phyloP scores from a whole-genome alignment of 1,140 invertebrate species.

The Solen grandis region DNA sequence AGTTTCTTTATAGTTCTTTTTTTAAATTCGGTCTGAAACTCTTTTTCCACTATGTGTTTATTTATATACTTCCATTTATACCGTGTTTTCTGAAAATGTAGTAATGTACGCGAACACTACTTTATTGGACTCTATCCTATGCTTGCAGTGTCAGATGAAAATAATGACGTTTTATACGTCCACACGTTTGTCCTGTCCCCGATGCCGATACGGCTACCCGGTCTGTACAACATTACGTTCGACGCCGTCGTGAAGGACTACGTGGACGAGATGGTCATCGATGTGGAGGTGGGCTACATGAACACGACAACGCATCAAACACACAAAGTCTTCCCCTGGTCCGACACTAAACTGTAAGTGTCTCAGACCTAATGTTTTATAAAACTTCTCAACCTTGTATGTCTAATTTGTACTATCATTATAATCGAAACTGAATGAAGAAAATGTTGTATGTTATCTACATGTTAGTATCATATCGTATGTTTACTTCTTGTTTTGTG shows the following conservation, averaged over 20 bases:
- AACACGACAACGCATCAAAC: constrained; percentile 6
- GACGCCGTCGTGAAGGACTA: neutral
- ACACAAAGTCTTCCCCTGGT: constrained; percentile 7
- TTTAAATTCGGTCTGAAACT: too few relatives aligned
- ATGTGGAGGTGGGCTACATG: constrained; percentile 12
- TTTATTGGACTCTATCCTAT: too few relatives aligned
- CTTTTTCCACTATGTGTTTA: too few relatives aligned
- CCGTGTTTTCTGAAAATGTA: too few relatives aligned
- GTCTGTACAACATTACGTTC: constrained; percentile 26
- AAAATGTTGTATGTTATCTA: neutral
- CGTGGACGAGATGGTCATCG: constrained; percentile 27
- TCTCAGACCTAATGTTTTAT: neutral
- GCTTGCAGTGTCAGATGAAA: constrained; percentile 17
- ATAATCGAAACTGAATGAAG: neutral
- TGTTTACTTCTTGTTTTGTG: too few relatives aligned
- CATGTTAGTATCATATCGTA: neutral
- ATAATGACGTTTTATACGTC: constrained; percentile 6
- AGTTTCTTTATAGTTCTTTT: too few relatives aligned
- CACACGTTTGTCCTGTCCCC: constrained; percentile 11
- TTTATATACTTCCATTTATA: too few relatives aligned
- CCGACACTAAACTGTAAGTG: neutral
- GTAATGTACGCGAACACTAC: too few relatives aligned
- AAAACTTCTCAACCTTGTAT: neutral
- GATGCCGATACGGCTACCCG: constrained; percentile 23
- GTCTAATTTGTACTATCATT: neutral